These are phyloP conservation scores for Thysanoteuthis rhombus DNA, from an alignment of 2,888 invertebrate genomes.

Conservation along the genomic window DNA sequence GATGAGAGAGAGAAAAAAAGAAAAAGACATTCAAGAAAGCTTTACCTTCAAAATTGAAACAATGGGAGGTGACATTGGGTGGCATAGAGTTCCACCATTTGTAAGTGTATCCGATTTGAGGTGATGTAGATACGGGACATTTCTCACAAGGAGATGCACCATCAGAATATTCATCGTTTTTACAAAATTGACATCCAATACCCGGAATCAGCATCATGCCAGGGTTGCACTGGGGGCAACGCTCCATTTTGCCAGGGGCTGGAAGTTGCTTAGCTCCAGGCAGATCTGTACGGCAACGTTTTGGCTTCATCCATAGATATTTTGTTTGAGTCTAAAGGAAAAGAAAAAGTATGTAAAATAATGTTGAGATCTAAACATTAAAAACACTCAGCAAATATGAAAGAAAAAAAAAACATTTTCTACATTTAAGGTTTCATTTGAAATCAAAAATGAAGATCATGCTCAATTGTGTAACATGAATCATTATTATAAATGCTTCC, in stretches of 20 bases:
- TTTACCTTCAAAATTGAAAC: constrained; percentile 62
- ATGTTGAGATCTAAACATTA: too few relatives aligned
- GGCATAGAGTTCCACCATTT: constrained; percentile 70
- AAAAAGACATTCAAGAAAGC: background rate
- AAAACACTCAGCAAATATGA: too few relatives aligned
- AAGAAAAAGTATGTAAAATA: background rate
- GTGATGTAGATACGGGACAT: constrained; percentile 68
- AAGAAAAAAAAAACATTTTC: too few relatives aligned
- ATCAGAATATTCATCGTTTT: constrained; percentile 62
- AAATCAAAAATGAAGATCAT: too few relatives aligned
- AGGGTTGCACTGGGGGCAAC: constrained; percentile 72
- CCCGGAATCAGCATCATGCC: constrained; percentile 71
- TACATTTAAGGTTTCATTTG: too few relatives aligned
- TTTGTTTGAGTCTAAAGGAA: constrained; percentile 66
- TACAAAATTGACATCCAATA: constrained; percentile 70
- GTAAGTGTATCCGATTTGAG: constrained; percentile 71
- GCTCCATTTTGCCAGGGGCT: constrained; percentile 52
- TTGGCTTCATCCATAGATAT: constrained; percentile 72
- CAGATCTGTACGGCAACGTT: constrained; percentile 70
- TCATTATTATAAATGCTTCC: too few relatives aligned
- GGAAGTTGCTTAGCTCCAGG: constrained; percentile 68
- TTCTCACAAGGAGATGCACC: constrained; percentile 45
- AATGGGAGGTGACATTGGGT: constrained; percentile 68
- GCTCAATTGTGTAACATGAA: too few relatives aligned
- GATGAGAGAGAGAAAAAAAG: background rate